Evolutionary conservation across 2,888 invertebrate species (phyloP), one percentile per base, ranked within the genome.

Genomic region (Philereme vetulata): DNA sequence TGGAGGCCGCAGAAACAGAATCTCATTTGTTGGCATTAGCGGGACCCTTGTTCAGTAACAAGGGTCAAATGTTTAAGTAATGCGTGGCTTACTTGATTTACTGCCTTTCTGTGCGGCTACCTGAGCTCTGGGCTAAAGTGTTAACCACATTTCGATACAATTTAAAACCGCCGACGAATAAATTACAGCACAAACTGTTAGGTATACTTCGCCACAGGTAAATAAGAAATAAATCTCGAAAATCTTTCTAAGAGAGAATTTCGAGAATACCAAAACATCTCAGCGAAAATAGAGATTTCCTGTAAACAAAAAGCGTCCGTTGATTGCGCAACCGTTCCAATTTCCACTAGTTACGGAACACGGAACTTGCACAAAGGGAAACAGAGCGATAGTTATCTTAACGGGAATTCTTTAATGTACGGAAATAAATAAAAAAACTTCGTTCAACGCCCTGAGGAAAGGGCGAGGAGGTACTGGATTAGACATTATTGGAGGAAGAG

Each of bases 51-150:
- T 61, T 49, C 53, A 11, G 55, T 56, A 61, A 61, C 48, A 53
- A 62, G 59, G 64, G 58, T 61, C 64, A 62, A 59, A 65, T 59
- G 64, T 59, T 61, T 65, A 61, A 59, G 64, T 65, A 65, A 65
- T 65, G 59, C 56, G 59, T 42, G 61, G 61, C 51, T 60, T 33
- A 60, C 64, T 59, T 61, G 64, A 61, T 65, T 65, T 65, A 64
- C 47, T 59, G 58, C 33, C 60, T 44, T 33, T 36, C 40, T 35
- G 58, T n/a, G 21, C 46, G 33, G 33, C 53, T 52, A 52, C 59
- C 54, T 56, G 59, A 51, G 49, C 8, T 11, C 44, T 21, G 21
- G 48, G 32, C 36, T 9, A 8, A n/a, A 38, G 6, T 52, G 44
- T 4, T 40, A 7, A 36, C 52, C 48, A 33, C 43, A 52, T 52